These are phyloP conservation scores for Holocentrus rufus DNA, from an alignment of 2,797 vertebrate species.

Conservation along the genomic window DNA sequence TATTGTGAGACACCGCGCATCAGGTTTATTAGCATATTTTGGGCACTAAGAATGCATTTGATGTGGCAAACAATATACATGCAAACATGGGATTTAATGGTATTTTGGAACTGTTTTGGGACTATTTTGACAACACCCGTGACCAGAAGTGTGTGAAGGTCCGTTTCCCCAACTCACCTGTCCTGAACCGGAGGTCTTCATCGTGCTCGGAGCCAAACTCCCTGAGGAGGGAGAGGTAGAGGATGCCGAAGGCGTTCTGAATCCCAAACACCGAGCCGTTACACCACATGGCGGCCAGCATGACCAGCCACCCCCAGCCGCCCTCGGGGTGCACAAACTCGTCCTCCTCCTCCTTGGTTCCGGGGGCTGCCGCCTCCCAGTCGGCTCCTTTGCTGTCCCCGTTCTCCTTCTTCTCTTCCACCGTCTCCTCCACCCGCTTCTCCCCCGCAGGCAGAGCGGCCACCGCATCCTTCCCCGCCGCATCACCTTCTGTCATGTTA, in stretches of 20 bases:
- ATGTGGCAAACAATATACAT: no score
- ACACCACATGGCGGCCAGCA: slow-evolving; percentile 98
- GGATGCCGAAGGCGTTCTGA: slow-evolving; percentile 94
- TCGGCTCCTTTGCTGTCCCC: slow-evolving; percentile 41
- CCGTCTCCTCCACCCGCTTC: not conserved
- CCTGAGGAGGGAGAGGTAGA: slow-evolving; percentile 87
- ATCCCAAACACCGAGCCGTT: slow-evolving; percentile 97
- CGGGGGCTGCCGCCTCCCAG: slow-evolving; percentile 2
- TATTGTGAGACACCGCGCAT: no score
- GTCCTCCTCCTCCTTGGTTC: slow-evolving; percentile 29
- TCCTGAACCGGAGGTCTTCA: slow-evolving; percentile 86
- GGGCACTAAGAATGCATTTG: no score
- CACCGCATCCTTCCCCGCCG: slow-evolving; percentile 6
- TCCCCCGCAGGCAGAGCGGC: slow-evolving; percentile 14
- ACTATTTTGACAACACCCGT: no score
- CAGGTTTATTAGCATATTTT: no score
- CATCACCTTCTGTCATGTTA: slow-evolving; percentile 41
- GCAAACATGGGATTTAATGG: no score
- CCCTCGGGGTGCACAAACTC: slow-evolving; percentile 88
- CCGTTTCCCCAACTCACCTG: slow-evolving; percentile 81
- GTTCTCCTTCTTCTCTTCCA: slow-evolving; percentile 47
- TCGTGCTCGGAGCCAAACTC: slow-evolving; percentile 85
- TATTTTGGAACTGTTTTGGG: no score
- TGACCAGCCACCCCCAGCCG: slow-evolving; percentile 97
- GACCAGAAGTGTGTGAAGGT: not conserved